phyloP scores from a whole-genome alignment of 2,113 vertebrate genomes.

The Perca schrenkii region DNA sequence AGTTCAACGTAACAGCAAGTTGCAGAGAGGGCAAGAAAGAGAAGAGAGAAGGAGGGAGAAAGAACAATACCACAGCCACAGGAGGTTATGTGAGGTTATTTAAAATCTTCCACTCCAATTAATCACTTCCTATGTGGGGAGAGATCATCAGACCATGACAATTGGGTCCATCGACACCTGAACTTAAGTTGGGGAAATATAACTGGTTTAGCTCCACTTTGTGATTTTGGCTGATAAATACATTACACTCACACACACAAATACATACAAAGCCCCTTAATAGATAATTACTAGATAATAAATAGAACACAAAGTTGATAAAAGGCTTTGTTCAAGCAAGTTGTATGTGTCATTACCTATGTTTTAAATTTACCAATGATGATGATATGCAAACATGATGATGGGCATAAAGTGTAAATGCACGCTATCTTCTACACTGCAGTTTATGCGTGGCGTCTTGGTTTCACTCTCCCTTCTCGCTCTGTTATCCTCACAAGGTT shows the following conservation, averaged over 20 bases:
- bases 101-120: conserved; percentile 18
- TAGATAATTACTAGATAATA: background rate
- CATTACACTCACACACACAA: background rate
- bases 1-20: background rate
- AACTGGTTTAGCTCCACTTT: background rate
- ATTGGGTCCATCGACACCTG: background rate
- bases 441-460: background rate
- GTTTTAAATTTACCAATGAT: background rate
- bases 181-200: background rate
- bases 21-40: background rate
- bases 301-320: background rate
- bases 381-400: background rate
- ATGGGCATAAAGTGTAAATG: background rate
- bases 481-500: conserved; percentile 64
- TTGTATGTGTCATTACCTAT: background rate
- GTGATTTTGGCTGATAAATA: background rate
- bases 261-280: background rate
- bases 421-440: background rate
- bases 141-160: conserved; percentile 21
- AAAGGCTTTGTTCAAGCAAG: background rate
- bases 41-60: background rate
- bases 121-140: conserved; percentile 20
- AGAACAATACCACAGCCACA: background rate
- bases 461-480: background rate
- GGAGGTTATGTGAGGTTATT: conserved; percentile 23